Conservation (phyloP, 2,888 invertebrate genomes). For the Apodemia duryi region DNA sequence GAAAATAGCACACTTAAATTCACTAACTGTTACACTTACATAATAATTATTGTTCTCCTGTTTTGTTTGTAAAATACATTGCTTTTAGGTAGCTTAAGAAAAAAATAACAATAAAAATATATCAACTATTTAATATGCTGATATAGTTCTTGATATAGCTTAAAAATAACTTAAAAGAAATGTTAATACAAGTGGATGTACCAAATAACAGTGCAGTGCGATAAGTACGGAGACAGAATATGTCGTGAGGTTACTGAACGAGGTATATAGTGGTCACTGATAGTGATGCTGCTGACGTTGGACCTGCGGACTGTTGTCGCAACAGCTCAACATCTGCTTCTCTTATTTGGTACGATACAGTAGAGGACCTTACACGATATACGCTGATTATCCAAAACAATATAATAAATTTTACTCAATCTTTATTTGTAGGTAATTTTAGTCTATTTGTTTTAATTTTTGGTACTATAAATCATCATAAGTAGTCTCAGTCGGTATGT, state of each 20-base stretch:
- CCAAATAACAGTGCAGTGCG: constrained; percentile 76
- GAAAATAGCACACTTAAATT: constrained; percentile 80
- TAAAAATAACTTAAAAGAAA: constrained; percentile 66
- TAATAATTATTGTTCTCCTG: constrained; percentile 79
- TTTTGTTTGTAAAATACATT: constrained; percentile 77
- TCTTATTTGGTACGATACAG: constrained; percentile 69
- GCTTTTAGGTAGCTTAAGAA: constrained; percentile 75
- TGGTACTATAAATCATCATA: background rate
- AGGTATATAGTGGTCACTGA: constrained; percentile 60
- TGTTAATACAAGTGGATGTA: constrained; percentile 55
- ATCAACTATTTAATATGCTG: constrained; percentile 69
- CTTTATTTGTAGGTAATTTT: background rate
- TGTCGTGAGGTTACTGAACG: constrained; percentile 69
- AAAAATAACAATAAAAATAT: constrained; percentile 77
- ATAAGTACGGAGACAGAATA: constrained; percentile 68
- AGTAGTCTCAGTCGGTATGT: constrained; percentile 3
- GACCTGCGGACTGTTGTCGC: constrained; percentile 1
- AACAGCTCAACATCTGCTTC: constrained; percentile 36
- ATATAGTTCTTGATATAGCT: constrained; percentile 64
- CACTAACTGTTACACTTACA: constrained; percentile 79
- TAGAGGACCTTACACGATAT: constrained; percentile 31
- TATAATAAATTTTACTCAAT: background rate
- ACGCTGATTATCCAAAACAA: constrained; percentile 3
- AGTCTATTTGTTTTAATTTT: constrained; percentile 1
- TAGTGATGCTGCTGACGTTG: constrained; percentile 24